phyloP scores from a whole-genome alignment of 1,140 invertebrate species.

The Brachionus paranguensis region DNA sequence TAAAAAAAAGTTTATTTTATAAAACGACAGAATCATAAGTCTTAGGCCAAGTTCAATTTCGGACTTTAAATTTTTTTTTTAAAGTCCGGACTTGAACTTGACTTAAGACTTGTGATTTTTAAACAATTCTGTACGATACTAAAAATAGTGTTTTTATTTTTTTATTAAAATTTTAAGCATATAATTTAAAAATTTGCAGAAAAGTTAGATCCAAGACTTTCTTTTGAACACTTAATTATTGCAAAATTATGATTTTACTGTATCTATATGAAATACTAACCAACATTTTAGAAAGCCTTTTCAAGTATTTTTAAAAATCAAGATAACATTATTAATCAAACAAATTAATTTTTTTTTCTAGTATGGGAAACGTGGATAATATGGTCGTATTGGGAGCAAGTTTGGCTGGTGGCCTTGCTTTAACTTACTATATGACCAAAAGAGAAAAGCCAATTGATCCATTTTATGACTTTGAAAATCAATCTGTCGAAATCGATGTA shows the following conservation, averaged over 20 bases:
- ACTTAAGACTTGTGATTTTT: no score
- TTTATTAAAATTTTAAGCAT: no score
- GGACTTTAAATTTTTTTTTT: no score
- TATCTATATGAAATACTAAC: background rate
- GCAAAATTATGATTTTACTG: background rate
- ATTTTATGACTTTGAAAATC: slow-evolving; percentile 28
- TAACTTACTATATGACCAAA: slow-evolving; percentile 9
- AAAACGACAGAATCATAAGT: no score
- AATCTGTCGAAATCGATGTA: slow-evolving; percentile 26
- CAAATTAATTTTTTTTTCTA: background rate
- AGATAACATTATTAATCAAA: background rate
- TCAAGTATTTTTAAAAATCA: background rate
- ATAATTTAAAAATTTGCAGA: no score
- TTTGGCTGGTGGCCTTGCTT: background rate
- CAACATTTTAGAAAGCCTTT: background rate
- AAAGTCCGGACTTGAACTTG: no score
- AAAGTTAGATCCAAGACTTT: no score
- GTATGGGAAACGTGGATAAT: slow-evolving; percentile 4
- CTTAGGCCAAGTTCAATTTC: no score
- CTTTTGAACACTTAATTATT: background rate
- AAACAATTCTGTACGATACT: no score
- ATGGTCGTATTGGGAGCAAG: background rate
- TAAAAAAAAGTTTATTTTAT: no score
- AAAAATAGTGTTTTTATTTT: no score
- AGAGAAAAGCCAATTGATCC: background rate